phyloP scores from a whole-genome alignment of 2,888 invertebrate species.

The Agapetus fuscipes region DNA sequence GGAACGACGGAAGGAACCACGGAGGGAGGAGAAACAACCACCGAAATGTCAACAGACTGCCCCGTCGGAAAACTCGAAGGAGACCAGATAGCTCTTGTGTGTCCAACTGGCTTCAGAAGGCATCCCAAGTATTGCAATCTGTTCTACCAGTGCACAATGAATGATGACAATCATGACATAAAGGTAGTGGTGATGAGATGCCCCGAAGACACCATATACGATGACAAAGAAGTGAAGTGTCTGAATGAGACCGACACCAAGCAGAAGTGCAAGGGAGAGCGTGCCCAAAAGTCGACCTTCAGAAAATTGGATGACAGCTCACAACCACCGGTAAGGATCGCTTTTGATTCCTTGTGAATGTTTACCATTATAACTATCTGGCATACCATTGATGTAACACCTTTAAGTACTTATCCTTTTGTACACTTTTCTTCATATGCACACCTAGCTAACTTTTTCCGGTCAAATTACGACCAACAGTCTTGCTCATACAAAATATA shows the following conservation, averaged over 20 bases:
- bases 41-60: slow-evolving; percentile 29
- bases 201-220: slow-evolving; percentile 67
- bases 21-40: slow-evolving; percentile 23
- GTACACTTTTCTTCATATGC: too few species aligned
- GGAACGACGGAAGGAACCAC: slow-evolving; percentile 23
- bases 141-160: slow-evolving; percentile 73
- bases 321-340: slow-evolving; percentile 54
- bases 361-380: too few species aligned
- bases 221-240: slow-evolving; percentile 66
- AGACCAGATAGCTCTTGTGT: slow-evolving; percentile 62
- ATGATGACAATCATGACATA: slow-evolving; percentile 55
- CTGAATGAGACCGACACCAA: slow-evolving; percentile 50
- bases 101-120: slow-evolving; percentile 73
- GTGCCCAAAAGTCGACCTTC: slow-evolving; percentile 44
- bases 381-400: too few species aligned
- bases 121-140: slow-evolving; percentile 76
- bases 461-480: too few species aligned
- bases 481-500: too few species aligned
- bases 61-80: slow-evolving; percentile 46
- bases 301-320: slow-evolving; percentile 42
- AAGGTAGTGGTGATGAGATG: slow-evolving; percentile 67
- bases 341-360: too few species aligned
- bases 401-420: too few species aligned
- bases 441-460: too few species aligned
- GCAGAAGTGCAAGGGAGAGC: slow-evolving; percentile 47